Percentiles rank a stretch among this genome's conserved stretches.
phyloP scores from a whole-genome alignment of 2,797 vertebrate genomes.

The Falco berigora region DNA sequence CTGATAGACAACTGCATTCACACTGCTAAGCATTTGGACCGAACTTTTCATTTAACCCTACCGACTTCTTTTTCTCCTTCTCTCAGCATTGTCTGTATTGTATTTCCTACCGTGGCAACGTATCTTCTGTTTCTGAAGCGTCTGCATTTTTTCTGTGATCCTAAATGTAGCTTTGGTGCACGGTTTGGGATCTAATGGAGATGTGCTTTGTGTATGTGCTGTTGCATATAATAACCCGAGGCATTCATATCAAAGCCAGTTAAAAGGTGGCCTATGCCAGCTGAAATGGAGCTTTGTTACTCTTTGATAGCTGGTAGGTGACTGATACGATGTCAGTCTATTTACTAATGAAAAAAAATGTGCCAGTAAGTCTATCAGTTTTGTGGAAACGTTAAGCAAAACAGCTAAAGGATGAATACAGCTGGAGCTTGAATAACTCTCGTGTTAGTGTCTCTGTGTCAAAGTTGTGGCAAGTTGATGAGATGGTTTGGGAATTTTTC shows the following conservation, averaged over 20 bases:
- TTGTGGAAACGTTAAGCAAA: neutral
- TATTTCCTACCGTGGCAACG: neutral
- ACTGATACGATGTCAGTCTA: neutral
- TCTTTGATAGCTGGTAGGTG: neutral
- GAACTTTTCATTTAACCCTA: conserved; percentile 17
- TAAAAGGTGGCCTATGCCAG: neutral
- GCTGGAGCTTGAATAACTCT: neutral
- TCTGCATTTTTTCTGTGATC: neutral
- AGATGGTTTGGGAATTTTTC: neutral
- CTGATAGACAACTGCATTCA: conserved; percentile 45
- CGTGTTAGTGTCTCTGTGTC: neutral
- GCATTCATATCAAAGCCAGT: neutral
- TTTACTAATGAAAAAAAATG: neutral
- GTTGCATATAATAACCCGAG: neutral
- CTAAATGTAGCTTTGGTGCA: neutral
- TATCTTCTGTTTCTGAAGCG: neutral
- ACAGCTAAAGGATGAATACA: neutral
- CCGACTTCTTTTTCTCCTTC: neutral
- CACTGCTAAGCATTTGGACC: neutral
- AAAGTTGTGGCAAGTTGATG: neutral
- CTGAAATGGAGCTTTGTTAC: neutral
- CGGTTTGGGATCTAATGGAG: neutral
- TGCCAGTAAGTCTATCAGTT: neutral
- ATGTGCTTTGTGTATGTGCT: neutral
- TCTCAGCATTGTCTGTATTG: neutral